Percentiles rank a stretch among this genome's conserved stretches.
These are phyloP conservation scores for Ephydatia muelleri DNA, from an alignment of 37 sponge, comb jelly and placozoan species.

Conservation along the genomic window DNA sequence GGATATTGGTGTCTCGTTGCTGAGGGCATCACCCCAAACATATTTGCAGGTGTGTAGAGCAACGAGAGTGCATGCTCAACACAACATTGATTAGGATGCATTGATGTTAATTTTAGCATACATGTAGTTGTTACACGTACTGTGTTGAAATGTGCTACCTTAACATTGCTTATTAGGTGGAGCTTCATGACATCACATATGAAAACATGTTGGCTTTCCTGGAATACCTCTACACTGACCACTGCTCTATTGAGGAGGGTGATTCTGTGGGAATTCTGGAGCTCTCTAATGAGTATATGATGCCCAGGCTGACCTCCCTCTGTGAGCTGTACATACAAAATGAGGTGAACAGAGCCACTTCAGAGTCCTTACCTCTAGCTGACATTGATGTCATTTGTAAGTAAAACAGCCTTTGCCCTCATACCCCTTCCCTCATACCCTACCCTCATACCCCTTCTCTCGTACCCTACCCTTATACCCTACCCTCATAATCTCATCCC, in stretches of 20 bases:
- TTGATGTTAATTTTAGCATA: too few relatives aligned
- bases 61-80: too few relatives aligned
- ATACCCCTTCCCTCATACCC: too few relatives aligned
- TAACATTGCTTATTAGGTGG: constrained; percentile 48
- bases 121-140: too few relatives aligned
- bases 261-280: constrained; percentile 76
- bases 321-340: constrained; percentile 89
- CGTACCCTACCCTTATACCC: too few relatives aligned
- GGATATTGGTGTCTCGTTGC: too few relatives aligned
- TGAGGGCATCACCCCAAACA: too few relatives aligned
- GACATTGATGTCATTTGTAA: constrained; percentile 79
- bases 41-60: too few relatives aligned
- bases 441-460: too few relatives aligned
- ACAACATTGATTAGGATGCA: too few relatives aligned
- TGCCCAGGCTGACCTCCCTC: constrained; percentile 75
- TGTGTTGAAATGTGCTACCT: background rate
- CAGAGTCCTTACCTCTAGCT: constrained; percentile 57
- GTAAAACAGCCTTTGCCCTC: background rate
- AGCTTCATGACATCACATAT: constrained; percentile 48
- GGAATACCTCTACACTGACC: constrained; percentile 91
- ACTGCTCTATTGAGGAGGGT: constrained; percentile 74
- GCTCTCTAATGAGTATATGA: constrained; percentile 76
- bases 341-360: constrained; percentile 72
- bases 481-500: too few relatives aligned
- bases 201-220: constrained; percentile 75